phyloP scores from a whole-genome alignment of 2,888 invertebrate species.

The Trichogramma dendrolimi region DNA sequence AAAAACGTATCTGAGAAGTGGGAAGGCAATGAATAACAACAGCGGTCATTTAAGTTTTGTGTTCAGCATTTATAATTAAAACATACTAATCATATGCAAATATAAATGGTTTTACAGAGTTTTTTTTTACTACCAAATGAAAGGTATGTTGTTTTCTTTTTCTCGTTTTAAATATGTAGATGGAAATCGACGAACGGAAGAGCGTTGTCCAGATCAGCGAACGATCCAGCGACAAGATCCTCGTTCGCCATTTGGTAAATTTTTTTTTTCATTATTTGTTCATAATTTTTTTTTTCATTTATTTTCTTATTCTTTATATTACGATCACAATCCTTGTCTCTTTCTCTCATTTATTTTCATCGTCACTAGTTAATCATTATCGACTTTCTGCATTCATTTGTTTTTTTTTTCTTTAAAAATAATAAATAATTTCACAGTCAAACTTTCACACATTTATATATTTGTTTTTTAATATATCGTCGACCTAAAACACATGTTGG shows the following conservation, averaged over 20 bases:
- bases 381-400: slow-evolving; percentile 2
- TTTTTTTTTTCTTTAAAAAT: slow-evolving; percentile 11
- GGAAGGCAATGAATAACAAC: neutral
- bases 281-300: neutral
- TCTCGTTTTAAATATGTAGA: slow-evolving; percentile 37
- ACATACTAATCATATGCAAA: slow-evolving; percentile 50
- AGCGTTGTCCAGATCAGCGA: too few relatives aligned
- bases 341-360: neutral
- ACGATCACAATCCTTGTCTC: neutral
- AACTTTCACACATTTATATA: too few relatives aligned
- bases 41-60: neutral
- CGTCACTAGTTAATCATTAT: too few relatives aligned
- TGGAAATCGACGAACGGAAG: slow-evolving; percentile 29
- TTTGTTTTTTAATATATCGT: too few relatives aligned
- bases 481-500: too few relatives aligned
- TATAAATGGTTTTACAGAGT: slow-evolving; percentile 50
- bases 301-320: neutral
- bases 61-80: slow-evolving; percentile 42
- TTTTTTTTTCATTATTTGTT: too few relatives aligned
- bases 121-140: slow-evolving; percentile 43
- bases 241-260: too few relatives aligned
- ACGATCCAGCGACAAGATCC: too few relatives aligned
- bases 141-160: slow-evolving; percentile 32
- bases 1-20: neutral
- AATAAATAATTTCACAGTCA: slow-evolving; percentile 6